phyloP scores from a whole-genome alignment of 30 jellyfish, hydroid and myxozoan species.

The Aurelia sp. region DNA sequence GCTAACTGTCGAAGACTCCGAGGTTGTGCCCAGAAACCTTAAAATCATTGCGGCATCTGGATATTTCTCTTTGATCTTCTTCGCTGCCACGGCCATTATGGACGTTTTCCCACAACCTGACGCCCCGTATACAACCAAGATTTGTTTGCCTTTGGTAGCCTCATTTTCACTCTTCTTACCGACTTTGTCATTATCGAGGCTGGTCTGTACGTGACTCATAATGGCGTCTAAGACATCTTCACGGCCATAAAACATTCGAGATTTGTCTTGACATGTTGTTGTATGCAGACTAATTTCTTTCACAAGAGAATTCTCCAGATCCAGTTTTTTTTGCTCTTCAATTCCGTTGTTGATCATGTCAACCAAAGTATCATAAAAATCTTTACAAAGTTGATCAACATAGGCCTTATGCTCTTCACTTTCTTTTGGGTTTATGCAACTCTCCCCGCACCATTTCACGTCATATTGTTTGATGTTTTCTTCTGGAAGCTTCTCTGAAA shows the following conservation, averaged over 20 bases:
- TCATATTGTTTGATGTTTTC: constrained; percentile 57
- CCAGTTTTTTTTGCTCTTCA: constrained; percentile 62
- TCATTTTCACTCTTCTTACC: neutral
- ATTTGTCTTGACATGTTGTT: constrained; percentile 77
- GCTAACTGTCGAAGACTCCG: constrained; percentile 79
- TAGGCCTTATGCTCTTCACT: constrained; percentile 49
- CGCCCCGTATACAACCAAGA: constrained; percentile 78
- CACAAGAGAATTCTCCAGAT: constrained; percentile 69
- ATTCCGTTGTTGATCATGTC: constrained; percentile 83
- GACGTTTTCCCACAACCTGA: constrained; percentile 96
- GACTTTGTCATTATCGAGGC: neutral
- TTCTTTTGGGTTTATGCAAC: constrained; percentile 60
- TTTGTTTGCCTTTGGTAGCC: constrained; percentile 1
- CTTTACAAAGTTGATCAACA: constrained; percentile 66
- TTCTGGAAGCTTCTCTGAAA: constrained; percentile 39
- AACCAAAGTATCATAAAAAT: constrained; percentile 60
- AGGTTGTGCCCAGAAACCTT: constrained; percentile 88
- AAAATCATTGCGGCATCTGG: constrained; percentile 47
- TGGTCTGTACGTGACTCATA: constrained; percentile 24
- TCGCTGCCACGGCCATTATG: constrained; percentile 84
- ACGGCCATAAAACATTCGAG: constrained; percentile 83
- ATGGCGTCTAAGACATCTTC: constrained; percentile 67
- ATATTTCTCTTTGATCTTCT: constrained; percentile 39
- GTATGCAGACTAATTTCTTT: constrained; percentile 84
- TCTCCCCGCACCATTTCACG: constrained; percentile 77